Percentiles rank a stretch among this genome's conserved stretches.
phyloP scores from a whole-genome alignment of 2,113 vertebrate genomes.

The Cyanistes caeruleus region DNA sequence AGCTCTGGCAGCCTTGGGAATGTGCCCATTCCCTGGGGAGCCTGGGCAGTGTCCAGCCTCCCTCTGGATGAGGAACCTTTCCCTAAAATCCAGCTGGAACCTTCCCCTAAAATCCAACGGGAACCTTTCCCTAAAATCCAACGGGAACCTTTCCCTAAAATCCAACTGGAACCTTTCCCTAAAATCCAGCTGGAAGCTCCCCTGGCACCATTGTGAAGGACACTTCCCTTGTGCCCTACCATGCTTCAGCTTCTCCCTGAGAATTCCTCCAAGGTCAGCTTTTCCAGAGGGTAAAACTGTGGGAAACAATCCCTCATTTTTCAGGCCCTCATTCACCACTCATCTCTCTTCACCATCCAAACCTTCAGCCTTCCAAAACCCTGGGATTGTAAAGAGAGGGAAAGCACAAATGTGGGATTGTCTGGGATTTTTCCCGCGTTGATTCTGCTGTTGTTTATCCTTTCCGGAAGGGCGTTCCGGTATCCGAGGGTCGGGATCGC shows the following conservation, averaged over 20 bases:
- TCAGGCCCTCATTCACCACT: accelerated
- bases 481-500: not conserved
- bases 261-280: not conserved
- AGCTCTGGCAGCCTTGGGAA: not conserved
- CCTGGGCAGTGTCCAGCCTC: accelerated
- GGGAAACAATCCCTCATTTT: not conserved
- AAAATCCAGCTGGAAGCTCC: not conserved
- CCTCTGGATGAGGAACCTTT: not conserved
- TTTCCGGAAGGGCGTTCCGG: not conserved
- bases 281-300: not conserved
- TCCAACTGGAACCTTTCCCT: too few relatives aligned
- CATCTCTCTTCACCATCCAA: not conserved
- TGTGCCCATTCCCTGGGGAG: not conserved
- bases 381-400: not conserved
- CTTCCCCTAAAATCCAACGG: not conserved
- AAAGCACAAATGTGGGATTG: accelerated
- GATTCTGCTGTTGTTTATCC: not conserved
- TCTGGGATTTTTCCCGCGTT: accelerated
- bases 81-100: not conserved
- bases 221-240: not conserved
- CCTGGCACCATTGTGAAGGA: too few relatives aligned
- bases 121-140: not conserved
- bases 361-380: not conserved
- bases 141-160: not conserved
- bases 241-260: not conserved